Percentiles rank a stretch among this genome's conserved stretches.
Evolutionary conservation across 2,797 vertebrate species (phyloP).

Genomic region (Microctenopoma steveboyesi): DNA sequence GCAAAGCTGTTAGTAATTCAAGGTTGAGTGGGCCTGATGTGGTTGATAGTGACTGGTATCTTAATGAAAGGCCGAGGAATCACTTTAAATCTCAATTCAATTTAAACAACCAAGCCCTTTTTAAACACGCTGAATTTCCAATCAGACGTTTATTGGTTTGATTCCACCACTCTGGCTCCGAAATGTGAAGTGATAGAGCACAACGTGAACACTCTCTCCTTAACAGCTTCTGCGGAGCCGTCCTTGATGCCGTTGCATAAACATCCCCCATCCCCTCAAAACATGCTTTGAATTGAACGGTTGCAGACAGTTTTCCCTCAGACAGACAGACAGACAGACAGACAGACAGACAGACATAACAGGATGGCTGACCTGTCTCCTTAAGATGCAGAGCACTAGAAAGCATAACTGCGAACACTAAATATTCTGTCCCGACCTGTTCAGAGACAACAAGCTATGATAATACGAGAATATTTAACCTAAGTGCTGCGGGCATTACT

Average conservation of each 20-base stretch:
- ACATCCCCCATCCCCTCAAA: background rate
- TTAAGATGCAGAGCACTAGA: constrained; percentile 35
- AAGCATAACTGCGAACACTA: constrained; percentile 32
- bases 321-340: background rate
- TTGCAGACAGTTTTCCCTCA: constrained; percentile 3
- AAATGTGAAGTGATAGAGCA: background rate
- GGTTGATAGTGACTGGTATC: constrained; percentile 26
- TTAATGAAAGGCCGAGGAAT: constrained; percentile 18
- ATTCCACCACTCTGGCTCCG: background rate
- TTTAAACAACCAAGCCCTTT: background rate
- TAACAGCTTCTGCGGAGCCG: background rate
- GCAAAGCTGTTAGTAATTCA: constrained; percentile 12
- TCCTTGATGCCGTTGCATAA: background rate
- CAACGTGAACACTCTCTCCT: background rate
- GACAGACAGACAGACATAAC: constrained; percentile 6
- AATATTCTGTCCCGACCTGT: constrained; percentile 27
- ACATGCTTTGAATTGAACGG: background rate
- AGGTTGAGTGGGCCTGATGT: constrained; percentile 1
- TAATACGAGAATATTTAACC: constrained; percentile 50
- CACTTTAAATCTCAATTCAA: background rate
- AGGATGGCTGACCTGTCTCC: constrained; percentile 22
- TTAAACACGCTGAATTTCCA: background rate
- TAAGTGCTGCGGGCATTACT: constrained; percentile 43
- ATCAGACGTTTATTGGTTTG: background rate
- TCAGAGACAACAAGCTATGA: constrained; percentile 40